Percentiles rank a stretch among this genome's conserved stretches.
These are phyloP conservation scores for Ochropleura plecta DNA, from an alignment of 2,888 invertebrate genomes.

Conservation along the genomic window DNA sequence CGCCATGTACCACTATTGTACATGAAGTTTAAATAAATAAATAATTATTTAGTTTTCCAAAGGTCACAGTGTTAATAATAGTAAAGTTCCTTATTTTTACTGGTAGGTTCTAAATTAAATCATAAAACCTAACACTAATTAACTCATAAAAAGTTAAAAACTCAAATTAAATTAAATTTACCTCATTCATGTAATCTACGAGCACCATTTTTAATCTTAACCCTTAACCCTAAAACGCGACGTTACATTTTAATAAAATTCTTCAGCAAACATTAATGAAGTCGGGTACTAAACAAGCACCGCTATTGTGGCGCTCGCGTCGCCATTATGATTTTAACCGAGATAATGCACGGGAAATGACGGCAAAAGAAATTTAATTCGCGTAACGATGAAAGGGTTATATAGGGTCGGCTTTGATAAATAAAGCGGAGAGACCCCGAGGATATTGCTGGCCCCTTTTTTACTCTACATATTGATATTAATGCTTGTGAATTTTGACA, in stretches of 20 bases:
- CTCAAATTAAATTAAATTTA: constrained; percentile 39
- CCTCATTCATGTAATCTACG: constrained; percentile 42
- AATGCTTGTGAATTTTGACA: constrained; percentile 89
- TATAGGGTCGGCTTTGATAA: constrained; percentile 87
- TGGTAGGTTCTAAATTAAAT: neutral
- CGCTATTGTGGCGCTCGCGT: constrained; percentile 82
- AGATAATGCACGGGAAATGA: constrained; percentile 91
- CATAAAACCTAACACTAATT: constrained; percentile 21
- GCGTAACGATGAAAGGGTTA: constrained; percentile 90
- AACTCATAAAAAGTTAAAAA: constrained; percentile 15
- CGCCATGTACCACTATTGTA: too few species aligned
- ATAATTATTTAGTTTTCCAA: too few species aligned
- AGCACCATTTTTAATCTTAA: constrained; percentile 65
- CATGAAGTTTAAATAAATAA: too few species aligned
- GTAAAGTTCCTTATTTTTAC: too few species aligned
- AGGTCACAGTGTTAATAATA: too few species aligned
- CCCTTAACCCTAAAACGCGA: constrained; percentile 83
- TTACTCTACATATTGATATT: constrained; percentile 90
- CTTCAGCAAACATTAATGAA: constrained; percentile 89
- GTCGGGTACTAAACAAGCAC: constrained; percentile 82
- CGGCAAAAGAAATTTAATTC: constrained; percentile 91
- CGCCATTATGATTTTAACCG: constrained; percentile 89
- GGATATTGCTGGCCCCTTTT: constrained; percentile 87
- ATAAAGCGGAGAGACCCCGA: constrained; percentile 85
- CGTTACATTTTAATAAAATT: constrained; percentile 90